Evolutionary conservation across 2,113 vertebrate species (phyloP).

Genomic region (Phalacrocorax pelagicus): DNA sequence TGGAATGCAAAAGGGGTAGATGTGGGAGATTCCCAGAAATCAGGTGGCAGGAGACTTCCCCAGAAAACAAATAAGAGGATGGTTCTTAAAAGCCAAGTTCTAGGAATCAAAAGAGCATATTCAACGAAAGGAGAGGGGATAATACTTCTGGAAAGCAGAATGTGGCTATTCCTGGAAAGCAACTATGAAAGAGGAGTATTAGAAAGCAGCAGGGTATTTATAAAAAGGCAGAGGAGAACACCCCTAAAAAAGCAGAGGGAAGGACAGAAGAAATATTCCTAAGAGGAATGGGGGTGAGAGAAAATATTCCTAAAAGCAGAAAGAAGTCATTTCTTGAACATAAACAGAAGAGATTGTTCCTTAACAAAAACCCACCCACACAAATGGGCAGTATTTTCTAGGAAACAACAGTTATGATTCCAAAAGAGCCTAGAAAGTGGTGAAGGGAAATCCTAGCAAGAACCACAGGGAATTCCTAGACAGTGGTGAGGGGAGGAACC

Average conservation of each 20-base stretch:
- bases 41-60: neutral
- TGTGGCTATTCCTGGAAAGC: neutral
- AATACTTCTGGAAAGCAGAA: neutral
- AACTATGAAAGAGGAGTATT: neutral
- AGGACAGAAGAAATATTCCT: neutral
- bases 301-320: neutral
- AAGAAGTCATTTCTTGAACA: neutral
- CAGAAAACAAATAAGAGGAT: neutral
- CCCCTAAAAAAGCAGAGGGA: neutral
- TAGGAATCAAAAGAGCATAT: neutral
- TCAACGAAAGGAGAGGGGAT: neutral
- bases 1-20: neutral
- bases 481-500: neutral
- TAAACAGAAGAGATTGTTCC: neutral
- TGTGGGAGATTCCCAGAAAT: neutral
- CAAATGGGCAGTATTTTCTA: neutral
- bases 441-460: neutral
- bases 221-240: neutral
- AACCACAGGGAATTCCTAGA: neutral
- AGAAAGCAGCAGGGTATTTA: neutral
- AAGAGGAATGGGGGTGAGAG: neutral
- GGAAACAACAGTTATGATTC: neutral
- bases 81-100: neutral
- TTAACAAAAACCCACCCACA: neutral
- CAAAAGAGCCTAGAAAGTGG: neutral